Evolutionary conservation across 1,140 invertebrate genomes (phyloP).

Genomic region (Artemia franciscana): DNA sequence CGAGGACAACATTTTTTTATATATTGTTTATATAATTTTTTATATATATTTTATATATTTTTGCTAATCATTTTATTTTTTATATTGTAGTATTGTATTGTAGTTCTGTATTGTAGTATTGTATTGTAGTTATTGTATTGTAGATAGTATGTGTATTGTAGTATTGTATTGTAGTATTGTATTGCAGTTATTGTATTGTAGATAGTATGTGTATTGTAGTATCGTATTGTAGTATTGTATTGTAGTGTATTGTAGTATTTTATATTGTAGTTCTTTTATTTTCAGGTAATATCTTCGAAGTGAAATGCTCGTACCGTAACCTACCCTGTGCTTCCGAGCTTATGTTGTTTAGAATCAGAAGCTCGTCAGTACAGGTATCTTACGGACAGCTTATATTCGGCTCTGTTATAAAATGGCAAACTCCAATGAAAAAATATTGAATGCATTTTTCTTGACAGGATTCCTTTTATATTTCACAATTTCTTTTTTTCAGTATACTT

Average conservation of each 20-base stretch:
- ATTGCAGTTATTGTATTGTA: too few species aligned
- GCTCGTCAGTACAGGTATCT: not conserved
- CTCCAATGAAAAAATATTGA: too few species aligned
- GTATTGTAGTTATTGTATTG: not conserved
- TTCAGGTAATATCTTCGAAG: not conserved
- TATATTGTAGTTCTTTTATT: not conserved
- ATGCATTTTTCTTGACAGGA: too few species aligned
- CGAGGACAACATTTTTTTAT: too few species aligned
- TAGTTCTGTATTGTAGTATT: too few species aligned
- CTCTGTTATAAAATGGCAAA: too few species aligned
- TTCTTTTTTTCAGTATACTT: too few species aligned
- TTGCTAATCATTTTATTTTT: too few species aligned
- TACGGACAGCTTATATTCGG: not conserved
- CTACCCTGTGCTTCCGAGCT: not conserved
- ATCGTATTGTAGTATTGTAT: not conserved
- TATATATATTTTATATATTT: too few species aligned
- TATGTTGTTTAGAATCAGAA: not conserved
- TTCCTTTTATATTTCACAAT: too few species aligned
- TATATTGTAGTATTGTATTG: too few species aligned
- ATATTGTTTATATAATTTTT: too few species aligned
- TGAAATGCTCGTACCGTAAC: not conserved
- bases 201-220: not conserved
- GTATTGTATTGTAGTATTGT: not conserved
- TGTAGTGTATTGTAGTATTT: not conserved
- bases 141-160: not conserved